A percentile compares a stretch with the other conserved stretches of the same genome.
Evolutionary conservation across 2,113 vertebrate genomes (phyloP).

Genomic region (Brevimyrus niger): DNA sequence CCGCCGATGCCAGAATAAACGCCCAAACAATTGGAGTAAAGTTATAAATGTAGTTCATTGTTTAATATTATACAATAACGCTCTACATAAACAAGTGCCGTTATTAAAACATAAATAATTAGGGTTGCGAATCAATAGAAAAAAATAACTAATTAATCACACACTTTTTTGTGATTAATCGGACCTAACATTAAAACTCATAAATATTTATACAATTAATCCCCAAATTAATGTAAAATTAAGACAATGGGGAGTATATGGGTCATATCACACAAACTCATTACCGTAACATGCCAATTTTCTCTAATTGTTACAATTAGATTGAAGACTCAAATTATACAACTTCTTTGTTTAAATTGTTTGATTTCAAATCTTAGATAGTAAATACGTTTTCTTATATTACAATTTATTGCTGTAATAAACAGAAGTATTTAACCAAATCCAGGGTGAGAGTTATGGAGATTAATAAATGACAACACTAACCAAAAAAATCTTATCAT

Average conservation of each 20-base stretch:
- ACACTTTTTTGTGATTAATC: not conserved
- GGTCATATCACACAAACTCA: too few relatives aligned
- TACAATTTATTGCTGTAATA: not conserved
- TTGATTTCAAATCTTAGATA: not conserved
- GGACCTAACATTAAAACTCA: not conserved
- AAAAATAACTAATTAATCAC: not conserved
- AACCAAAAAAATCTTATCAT: too few relatives aligned
- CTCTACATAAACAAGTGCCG: not conserved
- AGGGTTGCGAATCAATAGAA: not conserved
- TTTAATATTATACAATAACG: not conserved
- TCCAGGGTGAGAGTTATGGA: too few relatives aligned
- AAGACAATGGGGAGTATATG: too few relatives aligned
- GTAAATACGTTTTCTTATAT: not conserved
- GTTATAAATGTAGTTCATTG: not conserved
- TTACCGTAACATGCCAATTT: too few relatives aligned
- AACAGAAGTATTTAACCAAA: too few relatives aligned
- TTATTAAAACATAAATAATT: not conserved
- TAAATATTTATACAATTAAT: not conserved
- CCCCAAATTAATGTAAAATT: too few relatives aligned
- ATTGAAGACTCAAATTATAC: too few relatives aligned
- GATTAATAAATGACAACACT: too few relatives aligned
- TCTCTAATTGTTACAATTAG: too few relatives aligned
- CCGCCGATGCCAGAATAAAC: not conserved
- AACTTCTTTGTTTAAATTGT: not conserved
- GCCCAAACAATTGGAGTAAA: not conserved